Percentiles rank a stretch among this genome's conserved stretches.
These are phyloP conservation scores for Anhinga rufa DNA, from an alignment of 2,113 vertebrate genomes.

Conservation along the genomic window DNA sequence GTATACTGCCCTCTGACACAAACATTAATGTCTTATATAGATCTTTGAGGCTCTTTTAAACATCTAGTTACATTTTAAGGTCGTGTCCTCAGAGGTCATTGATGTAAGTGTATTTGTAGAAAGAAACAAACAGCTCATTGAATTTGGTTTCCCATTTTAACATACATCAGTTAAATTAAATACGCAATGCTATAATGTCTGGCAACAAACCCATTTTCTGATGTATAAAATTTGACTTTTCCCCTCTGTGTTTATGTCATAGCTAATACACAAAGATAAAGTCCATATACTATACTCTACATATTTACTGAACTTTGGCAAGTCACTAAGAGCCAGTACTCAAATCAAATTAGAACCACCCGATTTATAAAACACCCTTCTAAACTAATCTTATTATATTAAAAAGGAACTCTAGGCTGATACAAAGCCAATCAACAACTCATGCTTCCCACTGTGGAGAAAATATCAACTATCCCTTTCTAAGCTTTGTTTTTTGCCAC, in stretches of 20 bases:
- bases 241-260: conserved; percentile 55
- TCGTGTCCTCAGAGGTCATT: conserved; percentile 65
- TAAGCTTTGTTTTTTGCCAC: conserved; percentile 14
- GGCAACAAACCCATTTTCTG: conserved; percentile 49
- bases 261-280: conserved; percentile 58
- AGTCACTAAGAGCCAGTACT: conserved; percentile 35
- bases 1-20: conserved; percentile 60
- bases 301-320: conserved; percentile 61
- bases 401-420: conserved; percentile 3
- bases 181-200: conserved; percentile 28
- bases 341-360: conserved; percentile 49
- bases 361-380: conserved; percentile 46
- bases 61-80: conserved; percentile 65
- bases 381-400: conserved; percentile 30
- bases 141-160: conserved; percentile 62
- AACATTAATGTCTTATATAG: conserved; percentile 63
- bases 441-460: not conserved
- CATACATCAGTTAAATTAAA: conserved; percentile 64
- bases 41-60: conserved; percentile 62
- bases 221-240: conserved; percentile 60
- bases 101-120: conserved; percentile 54
- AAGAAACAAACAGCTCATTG: conserved; percentile 66
- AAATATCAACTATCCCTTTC: conserved; percentile 15
- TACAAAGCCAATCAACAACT: conserved; percentile 45
- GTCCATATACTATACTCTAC: conserved; percentile 10